A percentile compares a stretch with the other conserved stretches of the same genome.
phyloP scores from a whole-genome alignment of 2,113 vertebrate genomes.

The Elgaria multicarinata region DNA sequence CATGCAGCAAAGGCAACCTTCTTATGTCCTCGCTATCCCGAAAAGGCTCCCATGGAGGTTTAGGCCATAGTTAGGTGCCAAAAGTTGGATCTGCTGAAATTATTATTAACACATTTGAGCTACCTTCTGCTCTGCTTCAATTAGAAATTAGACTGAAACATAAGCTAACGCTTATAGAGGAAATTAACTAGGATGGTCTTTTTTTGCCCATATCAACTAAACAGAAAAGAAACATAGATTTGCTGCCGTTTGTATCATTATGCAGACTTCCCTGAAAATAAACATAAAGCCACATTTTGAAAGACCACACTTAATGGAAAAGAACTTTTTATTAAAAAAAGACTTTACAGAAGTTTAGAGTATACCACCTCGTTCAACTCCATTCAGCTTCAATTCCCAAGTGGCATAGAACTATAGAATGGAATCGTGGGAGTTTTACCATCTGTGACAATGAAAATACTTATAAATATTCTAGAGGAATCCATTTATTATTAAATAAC shows the following conservation, averaged over 20 bases:
- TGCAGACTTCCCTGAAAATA: slow-evolving; percentile 63
- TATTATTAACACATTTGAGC: slow-evolving; percentile 69
- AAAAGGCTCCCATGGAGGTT: background rate
- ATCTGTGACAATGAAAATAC: background rate
- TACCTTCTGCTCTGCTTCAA: slow-evolving; percentile 69
- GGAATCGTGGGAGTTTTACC: background rate
- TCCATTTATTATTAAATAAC: background rate
- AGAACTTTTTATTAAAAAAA: slow-evolving; percentile 49
- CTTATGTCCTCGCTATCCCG: too few relatives aligned
- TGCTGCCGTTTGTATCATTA: slow-evolving; percentile 59
- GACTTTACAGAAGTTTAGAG: slow-evolving; percentile 36
- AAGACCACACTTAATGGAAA: slow-evolving; percentile 60
- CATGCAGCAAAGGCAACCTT: background rate
- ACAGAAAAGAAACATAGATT: slow-evolving; percentile 64
- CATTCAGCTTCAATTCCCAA: background rate
- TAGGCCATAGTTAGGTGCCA: slow-evolving; percentile 54
- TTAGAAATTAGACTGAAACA: slow-evolving; percentile 75
- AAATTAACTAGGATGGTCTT: slow-evolving; percentile 76
- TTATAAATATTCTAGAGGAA: background rate
- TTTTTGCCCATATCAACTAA: slow-evolving; percentile 72
- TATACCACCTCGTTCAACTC: slow-evolving; percentile 20
- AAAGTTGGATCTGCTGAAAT: slow-evolving; percentile 63
- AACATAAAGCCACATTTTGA: slow-evolving; percentile 54
- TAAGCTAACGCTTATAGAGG: slow-evolving; percentile 73
- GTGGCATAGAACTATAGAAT: background rate